Base-by-base conservation (phyloP, 92 coral and sea anemone genomes). In the Zoanthus sansibaricus region DNA sequence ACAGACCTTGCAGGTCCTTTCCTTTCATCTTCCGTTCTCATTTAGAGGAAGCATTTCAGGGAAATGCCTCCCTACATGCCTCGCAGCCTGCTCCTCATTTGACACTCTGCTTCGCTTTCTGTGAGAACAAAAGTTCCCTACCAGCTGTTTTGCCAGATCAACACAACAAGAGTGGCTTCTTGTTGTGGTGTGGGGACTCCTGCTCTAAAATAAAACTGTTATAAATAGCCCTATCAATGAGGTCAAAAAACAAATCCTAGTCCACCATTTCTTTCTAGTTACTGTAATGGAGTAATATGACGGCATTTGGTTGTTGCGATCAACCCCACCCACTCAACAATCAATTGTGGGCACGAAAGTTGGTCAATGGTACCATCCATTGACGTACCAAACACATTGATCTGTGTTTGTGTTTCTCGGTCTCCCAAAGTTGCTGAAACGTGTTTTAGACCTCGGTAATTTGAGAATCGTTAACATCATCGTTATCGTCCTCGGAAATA, bases 291-390 rank as follows among this genome's bases (percentile, higher is more conserved):
- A 18, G 70, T 83, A 83, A 59, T 83, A 88, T 4, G 93, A 91
- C 32, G 73, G 72, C 91, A 90, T 90, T 44, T 87, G 90, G 42
- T 90, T 80, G 82, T 90, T 90, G 18, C 32, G 9, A 32, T 87
- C 93, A 21, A 90, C 93, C 68, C 91, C 93, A 33, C 86, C 93
- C 88, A 89, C 86, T 79, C 86, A 89, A 48, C 30, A 66, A 37
- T 37, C 42, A 37, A 37, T 37, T 21, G 88, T 16, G 15, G 68
- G 25, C 20, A 13, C 3, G 21, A 1, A 37, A 84, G 86, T 17
- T 75, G 49, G 49, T 89, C 73, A 13, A 83, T 48, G 10, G 87
- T 83, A 51, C 84, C 91, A 58, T 82, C 91, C 25, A 25, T 25
- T 25, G 25, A 25, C 0, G 25, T 25, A 25, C 25, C 25, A 25